Conservation (phyloP, 1,140 invertebrate species). For the Lucilia sericata region DNA sequence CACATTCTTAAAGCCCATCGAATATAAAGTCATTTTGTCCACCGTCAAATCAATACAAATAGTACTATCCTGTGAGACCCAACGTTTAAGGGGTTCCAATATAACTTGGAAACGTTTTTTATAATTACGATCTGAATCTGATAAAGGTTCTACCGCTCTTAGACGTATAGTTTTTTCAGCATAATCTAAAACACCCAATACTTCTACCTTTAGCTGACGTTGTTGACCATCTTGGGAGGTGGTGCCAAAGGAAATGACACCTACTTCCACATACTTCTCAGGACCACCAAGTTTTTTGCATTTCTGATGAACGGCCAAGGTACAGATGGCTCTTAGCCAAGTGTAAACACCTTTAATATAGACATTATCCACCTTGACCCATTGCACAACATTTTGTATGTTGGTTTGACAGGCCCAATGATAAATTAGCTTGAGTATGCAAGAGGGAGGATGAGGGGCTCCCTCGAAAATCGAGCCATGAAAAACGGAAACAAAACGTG, state of each 20-base stretch:
- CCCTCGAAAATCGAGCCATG: slow-evolving; percentile 88
- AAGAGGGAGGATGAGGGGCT: slow-evolving; percentile 82
- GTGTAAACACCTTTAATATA: slow-evolving; percentile 84
- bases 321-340: slow-evolving; percentile 82
- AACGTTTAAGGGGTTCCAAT: slow-evolving; percentile 79
- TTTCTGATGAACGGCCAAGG: slow-evolving; percentile 81
- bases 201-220: slow-evolving; percentile 88
- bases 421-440: slow-evolving; percentile 86
- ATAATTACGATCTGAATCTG: slow-evolving; percentile 81
- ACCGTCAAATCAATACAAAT: slow-evolving; percentile 87
- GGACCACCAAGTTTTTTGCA: slow-evolving; percentile 77
- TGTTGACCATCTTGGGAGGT: slow-evolving; percentile 85
- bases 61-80: slow-evolving; percentile 82
- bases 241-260: slow-evolving; percentile 89
- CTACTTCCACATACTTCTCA: slow-evolving; percentile 79
- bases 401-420: slow-evolving; percentile 92
- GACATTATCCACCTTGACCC: slow-evolving; percentile 85
- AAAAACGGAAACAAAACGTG: slow-evolving; percentile 86
- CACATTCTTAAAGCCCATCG: slow-evolving; percentile 83
- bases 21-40: slow-evolving; percentile 79
- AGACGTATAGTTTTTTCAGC: slow-evolving; percentile 80
- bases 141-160: slow-evolving; percentile 81
- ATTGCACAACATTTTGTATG: slow-evolving; percentile 86
- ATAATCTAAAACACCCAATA: slow-evolving; percentile 85
- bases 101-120: slow-evolving; percentile 83